Evolutionary conservation across 2,888 invertebrate species (phyloP).

Genomic region (Leucophenga maculata): DNA sequence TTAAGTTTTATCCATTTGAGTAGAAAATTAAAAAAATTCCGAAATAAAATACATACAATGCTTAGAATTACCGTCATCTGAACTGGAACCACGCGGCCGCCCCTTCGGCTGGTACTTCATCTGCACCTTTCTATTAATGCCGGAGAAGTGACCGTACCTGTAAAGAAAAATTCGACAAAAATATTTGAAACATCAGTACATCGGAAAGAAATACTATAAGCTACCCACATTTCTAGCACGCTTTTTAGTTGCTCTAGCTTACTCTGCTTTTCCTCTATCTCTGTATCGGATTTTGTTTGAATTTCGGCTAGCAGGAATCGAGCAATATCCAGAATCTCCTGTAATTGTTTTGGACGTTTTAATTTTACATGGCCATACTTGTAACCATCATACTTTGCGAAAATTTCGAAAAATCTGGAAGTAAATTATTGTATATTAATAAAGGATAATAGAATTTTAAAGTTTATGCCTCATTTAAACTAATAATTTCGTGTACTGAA

Average conservation of each 20-base stretch:
- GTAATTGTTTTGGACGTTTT: slow-evolving; percentile 96
- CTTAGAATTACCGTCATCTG: slow-evolving; percentile 86
- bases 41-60: slow-evolving; percentile 51
- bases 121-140: slow-evolving; percentile 99
- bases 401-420: slow-evolving; percentile 95
- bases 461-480: not conserved
- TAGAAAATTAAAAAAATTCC: too few relatives aligned
- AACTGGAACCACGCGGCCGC: slow-evolving; percentile 90
- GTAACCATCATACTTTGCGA: slow-evolving; percentile 96
- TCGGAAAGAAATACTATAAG: not conserved
- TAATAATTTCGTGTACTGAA: too few relatives aligned
- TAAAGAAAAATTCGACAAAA: not conserved
- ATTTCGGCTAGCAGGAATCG: slow-evolving; percentile 91
- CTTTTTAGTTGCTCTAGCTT: slow-evolving; percentile 98
- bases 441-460: not conserved
- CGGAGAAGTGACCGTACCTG: slow-evolving; percentile 99
- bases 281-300: slow-evolving; percentile 89
- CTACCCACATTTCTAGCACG: slow-evolving; percentile 96
- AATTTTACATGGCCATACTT: slow-evolving; percentile 97
- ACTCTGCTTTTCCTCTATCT: slow-evolving; percentile 96
- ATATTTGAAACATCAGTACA: slow-evolving; percentile 16
- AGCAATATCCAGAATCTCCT: slow-evolving; percentile 97
- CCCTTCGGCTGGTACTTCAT: slow-evolving; percentile 99
- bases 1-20: too few relatives aligned
- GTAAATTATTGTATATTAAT: not conserved